Percentiles rank a stretch among this genome's conserved stretches.
Evolutionary conservation across 2,888 invertebrate genomes (phyloP).

Genomic region (Pollenia amentaria): DNA sequence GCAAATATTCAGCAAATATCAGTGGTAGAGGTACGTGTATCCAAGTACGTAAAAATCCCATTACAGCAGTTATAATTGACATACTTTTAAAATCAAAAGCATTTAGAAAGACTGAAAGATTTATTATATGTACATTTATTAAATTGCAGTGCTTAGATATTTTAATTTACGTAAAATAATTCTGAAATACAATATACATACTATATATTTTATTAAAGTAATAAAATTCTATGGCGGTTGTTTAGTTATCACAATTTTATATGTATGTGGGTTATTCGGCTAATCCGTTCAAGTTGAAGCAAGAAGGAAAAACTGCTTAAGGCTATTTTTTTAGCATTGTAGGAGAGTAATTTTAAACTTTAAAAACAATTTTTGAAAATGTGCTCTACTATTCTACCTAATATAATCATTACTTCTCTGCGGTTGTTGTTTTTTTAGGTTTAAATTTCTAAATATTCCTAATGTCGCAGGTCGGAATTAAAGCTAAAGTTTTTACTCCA

Average conservation of each 20-base stretch:
- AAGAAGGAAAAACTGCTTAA: too few species aligned
- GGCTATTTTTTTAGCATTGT: too few species aligned
- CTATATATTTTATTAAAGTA: background rate
- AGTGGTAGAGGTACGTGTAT: constrained; percentile 90
- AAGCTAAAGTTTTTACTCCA: too few species aligned
- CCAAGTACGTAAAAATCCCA: constrained; percentile 89
- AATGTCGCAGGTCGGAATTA: too few species aligned
- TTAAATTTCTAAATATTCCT: too few species aligned
- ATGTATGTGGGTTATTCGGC: background rate
- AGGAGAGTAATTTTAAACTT: too few species aligned
- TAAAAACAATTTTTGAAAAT: too few species aligned
- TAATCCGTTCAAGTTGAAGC: background rate
- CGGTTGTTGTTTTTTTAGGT: too few species aligned
- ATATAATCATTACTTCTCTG: too few species aligned
- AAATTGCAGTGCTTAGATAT: too few species aligned
- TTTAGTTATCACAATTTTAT: background rate
- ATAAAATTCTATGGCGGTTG: constrained; percentile 41
- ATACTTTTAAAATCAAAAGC: constrained; percentile 86
- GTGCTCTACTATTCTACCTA: too few species aligned
- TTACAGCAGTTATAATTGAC: constrained; percentile 86
- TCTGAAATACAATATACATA: background rate
- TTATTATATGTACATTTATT: background rate
- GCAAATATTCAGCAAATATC: constrained; percentile 88
- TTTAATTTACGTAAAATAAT: background rate
- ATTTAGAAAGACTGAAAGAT: constrained; percentile 85